phyloP scores from a whole-genome alignment of 1,140 invertebrate species.

The Maconellicoccus hirsutus region DNA sequence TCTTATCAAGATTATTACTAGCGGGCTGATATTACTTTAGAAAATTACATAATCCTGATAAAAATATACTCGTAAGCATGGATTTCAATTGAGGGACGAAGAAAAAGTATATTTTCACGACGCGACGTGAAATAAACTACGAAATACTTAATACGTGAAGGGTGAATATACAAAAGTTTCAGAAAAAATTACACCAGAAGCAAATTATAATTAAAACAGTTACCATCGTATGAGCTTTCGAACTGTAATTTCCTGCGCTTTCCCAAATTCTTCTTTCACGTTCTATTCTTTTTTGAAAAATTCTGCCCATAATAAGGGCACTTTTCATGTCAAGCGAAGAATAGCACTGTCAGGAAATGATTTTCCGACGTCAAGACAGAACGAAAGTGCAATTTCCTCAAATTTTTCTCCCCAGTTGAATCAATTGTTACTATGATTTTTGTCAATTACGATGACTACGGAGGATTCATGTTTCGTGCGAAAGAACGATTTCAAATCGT shows the following conservation, averaged over 20 bases:
- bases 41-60: no score
- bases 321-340: not conserved
- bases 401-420: not conserved
- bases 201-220: constrained; percentile 6
- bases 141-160: no score
- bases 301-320: not conserved
- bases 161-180: not conserved
- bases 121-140: not conserved
- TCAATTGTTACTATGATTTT: constrained; percentile 1
- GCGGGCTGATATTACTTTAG: no score
- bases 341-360: not conserved
- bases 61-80: no score
- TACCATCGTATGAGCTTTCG: not conserved
- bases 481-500: no score
- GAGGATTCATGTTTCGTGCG: no score
- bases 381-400: constrained; percentile 4
- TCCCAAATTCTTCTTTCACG: not conserved
- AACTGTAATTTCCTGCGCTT: constrained; percentile 3
- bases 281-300: not conserved
- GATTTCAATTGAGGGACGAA: no score
- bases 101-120: not conserved
- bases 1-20: no score
- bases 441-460: not conserved
- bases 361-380: not conserved
- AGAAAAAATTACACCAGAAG: not conserved